Base-by-base conservation (phyloP, 2,888 invertebrate genomes). In the Hipparchia sbordonii region DNA sequence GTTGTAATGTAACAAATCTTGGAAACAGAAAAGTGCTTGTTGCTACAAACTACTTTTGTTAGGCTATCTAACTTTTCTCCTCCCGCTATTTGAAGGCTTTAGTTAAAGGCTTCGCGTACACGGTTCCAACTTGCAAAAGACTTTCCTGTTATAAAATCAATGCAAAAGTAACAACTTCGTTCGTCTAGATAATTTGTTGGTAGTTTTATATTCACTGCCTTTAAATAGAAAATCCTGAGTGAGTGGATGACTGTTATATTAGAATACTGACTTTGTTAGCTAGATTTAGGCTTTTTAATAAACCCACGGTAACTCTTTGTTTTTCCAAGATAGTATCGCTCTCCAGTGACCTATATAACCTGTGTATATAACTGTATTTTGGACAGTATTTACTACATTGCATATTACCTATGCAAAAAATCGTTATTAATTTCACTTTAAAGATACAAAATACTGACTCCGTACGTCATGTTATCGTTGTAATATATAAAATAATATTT, bases 21-120 rank as follows among this genome's bases (percentile, higher is more conserved):
- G 80, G 76, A 79, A 77, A 78, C 80, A 79, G 77, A 80, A 82
- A 84, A 84, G 80, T 80, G 82, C 81, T 84, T 83, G 83, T 84
- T 75, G 78, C 79, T 82, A 77, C 80, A 77, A 87, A 87, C 84
- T 85, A 83, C 84, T 86, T 84, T 82, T 80, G 82, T 80, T 82
- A 82, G 82, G 77, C 83, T 86, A 87, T 89, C 85, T 85, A 88
- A 89, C 83, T 89, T 88, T 84, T 79, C 81, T 82, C 76, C 77
- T 80, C 76, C 78, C 74, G 76, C 76, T 84, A 60, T 70, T 78
- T 76, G 79, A 84, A 82, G 84, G 82, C 82, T 82, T 84, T 80
- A 80, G 80, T 81, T 82, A 80, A 84, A 72, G 69, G 82, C 83
- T 82, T 51, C 48, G 61, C 45, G 67, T 67, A 67, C 69, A 65